phyloP scores from a whole-genome alignment of 1,140 invertebrate species.

The Helicoverpa zea region DNA sequence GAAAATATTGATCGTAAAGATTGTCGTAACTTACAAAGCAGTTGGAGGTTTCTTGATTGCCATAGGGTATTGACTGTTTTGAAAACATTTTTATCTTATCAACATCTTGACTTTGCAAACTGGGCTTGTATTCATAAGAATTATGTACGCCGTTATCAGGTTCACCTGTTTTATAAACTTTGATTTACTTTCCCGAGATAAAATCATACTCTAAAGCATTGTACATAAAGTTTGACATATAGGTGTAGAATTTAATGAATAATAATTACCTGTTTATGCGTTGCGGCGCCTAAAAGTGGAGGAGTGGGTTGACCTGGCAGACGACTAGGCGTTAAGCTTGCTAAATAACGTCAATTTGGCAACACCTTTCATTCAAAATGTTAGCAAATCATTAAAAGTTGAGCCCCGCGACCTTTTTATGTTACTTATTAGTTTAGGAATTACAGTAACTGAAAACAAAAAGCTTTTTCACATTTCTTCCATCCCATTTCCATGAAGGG shows the following conservation, averaged over 20 bases:
- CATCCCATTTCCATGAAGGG: too few species aligned
- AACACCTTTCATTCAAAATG: not conserved
- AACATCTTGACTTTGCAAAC: conserved; percentile 10
- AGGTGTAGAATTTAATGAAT: conserved; percentile 1
- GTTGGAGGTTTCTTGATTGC: not conserved
- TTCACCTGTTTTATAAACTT: conserved; percentile 31
- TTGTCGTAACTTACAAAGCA: not conserved
- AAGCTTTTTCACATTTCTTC: too few species aligned
- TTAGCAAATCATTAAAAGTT: not conserved
- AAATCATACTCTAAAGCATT: conserved; percentile 4
- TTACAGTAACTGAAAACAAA: too few species aligned
- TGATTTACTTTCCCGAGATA: conserved; percentile 29
- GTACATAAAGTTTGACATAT: not conserved
- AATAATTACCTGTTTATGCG: conserved; percentile 1
- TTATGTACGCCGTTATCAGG: conserved; percentile 12
- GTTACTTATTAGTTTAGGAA: too few species aligned
- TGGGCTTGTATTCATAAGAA: not conserved
- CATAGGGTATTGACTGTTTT: conserved; percentile 19
- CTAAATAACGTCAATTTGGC: not conserved
- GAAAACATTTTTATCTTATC: conserved; percentile 31
- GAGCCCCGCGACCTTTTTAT: too few species aligned
- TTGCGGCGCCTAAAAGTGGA: conserved; percentile 15
- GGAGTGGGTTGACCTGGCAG: conserved; percentile 7
- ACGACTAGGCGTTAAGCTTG: not conserved
- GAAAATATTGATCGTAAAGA: not conserved